These are phyloP conservation scores for Pimephales promelas DNA, from an alignment of 2,113 vertebrate genomes.

Conservation along the genomic window DNA sequence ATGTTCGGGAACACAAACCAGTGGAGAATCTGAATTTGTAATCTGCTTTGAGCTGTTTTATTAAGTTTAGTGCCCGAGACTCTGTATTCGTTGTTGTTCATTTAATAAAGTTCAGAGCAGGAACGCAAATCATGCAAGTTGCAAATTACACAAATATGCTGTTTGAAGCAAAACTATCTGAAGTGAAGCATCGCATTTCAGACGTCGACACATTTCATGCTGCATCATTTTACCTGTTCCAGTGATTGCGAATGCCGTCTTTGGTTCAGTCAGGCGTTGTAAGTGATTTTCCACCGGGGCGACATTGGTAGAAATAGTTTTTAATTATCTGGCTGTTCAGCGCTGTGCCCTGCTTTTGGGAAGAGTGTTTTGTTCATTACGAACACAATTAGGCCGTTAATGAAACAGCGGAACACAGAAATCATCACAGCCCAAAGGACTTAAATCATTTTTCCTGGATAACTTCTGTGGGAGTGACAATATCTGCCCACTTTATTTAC, in stretches of 20 bases:
- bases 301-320: slow-evolving; percentile 64
- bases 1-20: neutral
- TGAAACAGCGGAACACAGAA: slow-evolving; percentile 65
- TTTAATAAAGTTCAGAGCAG: neutral
- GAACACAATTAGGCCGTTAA: slow-evolving; percentile 70
- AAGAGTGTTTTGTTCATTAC: slow-evolving; percentile 73
- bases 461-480: neutral
- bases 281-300: slow-evolving; percentile 61
- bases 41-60: neutral
- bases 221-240: neutral
- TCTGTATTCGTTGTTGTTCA: neutral
- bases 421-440: slow-evolving; percentile 66
- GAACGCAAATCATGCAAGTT: neutral
- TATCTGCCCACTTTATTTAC: slow-evolving; percentile 5
- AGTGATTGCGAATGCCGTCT: neutral
- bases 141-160: neutral
- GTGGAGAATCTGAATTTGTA: neutral
- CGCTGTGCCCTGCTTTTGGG: slow-evolving; percentile 57
- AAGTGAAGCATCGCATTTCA: neutral
- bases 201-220: neutral
- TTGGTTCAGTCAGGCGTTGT: slow-evolving; percentile 32
- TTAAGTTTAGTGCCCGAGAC: neutral
- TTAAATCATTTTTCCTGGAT: neutral
- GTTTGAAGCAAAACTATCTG: neutral
- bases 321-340: slow-evolving; percentile 71